phyloP scores from a whole-genome alignment of 2,888 invertebrate genomes.

The Spodoptera exigua region DNA sequence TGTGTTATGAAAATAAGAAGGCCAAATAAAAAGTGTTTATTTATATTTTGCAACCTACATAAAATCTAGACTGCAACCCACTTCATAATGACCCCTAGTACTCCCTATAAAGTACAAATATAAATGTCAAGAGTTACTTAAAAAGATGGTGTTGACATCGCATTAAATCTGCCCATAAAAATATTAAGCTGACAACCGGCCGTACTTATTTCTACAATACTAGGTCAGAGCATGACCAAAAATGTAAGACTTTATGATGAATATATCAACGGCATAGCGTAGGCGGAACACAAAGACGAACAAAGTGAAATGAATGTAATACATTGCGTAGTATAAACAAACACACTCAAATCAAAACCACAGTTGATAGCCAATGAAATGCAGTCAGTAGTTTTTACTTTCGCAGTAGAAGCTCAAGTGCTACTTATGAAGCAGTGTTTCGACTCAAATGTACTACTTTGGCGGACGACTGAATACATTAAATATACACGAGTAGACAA shows the following conservation, averaged over 20 bases:
- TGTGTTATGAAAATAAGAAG: no score
- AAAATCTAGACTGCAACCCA: constrained; percentile 19
- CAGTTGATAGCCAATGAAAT: constrained; percentile 38
- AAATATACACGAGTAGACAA: constrained; percentile 62
- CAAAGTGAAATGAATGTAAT: constrained; percentile 16
- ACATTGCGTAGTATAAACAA: constrained; percentile 40
- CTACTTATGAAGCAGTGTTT: constrained; percentile 50
- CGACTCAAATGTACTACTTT: constrained; percentile 56
- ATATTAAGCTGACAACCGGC: constrained; percentile 51
- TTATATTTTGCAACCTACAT: constrained; percentile 14
- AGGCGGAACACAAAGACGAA: constrained; percentile 35
- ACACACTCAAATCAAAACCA: constrained; percentile 6
- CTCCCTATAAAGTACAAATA: constrained; percentile 5
- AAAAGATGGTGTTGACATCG: constrained; percentile 36
- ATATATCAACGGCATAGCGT: constrained; percentile 43
- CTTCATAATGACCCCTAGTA: constrained; percentile 20
- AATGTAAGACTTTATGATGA: constrained; percentile 40
- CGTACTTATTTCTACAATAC: constrained; percentile 48
- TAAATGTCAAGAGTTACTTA: constrained; percentile 21
- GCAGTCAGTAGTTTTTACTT: constrained; percentile 56
- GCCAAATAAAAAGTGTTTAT: no score
- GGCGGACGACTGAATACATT: constrained; percentile 64
- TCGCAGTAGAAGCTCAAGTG: constrained; percentile 50
- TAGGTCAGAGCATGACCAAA: constrained; percentile 57
- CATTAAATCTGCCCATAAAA: constrained; percentile 26